Evolutionary conservation across 2,888 invertebrate species (phyloP), one percentile per base, ranked within the genome.

Genomic region (Chrysolina americana): DNA sequence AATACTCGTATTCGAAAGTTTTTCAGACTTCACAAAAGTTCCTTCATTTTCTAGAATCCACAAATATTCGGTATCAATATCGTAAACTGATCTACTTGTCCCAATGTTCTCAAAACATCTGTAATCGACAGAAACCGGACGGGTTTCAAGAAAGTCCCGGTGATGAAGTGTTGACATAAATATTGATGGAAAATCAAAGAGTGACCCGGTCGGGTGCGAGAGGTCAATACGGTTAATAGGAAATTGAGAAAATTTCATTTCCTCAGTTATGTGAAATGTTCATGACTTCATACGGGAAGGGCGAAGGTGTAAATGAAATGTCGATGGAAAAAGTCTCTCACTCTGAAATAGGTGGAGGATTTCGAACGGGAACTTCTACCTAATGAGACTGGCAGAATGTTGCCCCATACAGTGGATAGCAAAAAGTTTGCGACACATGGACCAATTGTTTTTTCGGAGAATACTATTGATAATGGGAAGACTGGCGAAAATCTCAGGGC

Each of bases 231-330:
- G 83, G 84, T 79, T 82, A 82, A 83, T 85, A 86, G 87, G 87
- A 87, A 87, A 87, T 87, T 87, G 86, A 85, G 85, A 87, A 87
- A 87, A 87, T 85, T 86, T 86, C 81, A 87, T 87, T 85, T 85
- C 85, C 84, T 82, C 79, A 80, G 78, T 79, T 75, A 76, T 75
- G 81, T 76, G 78, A 80, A 79, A 76, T 79, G 79, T 79, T 74
- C 76, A 77, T 79, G 77, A 66, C 19, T 56, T 62, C 50, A 68
- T 69, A 59, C 41, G 36, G 19, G 62, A 28, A 69, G 21, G 62
- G 28, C 15, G 23, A 62, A 59, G 28, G 59, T 59, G 28, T 28
- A 28, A 59, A 28, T 59, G 59, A 28, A 59, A 59, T 59, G 59
- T n/a, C 59, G 59, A 59, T 59, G 28, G n/a, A 59, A 59, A 59